Conservation (phyloP, 2,113 vertebrate genomes). For the Orientallactaga bullata region DNA sequence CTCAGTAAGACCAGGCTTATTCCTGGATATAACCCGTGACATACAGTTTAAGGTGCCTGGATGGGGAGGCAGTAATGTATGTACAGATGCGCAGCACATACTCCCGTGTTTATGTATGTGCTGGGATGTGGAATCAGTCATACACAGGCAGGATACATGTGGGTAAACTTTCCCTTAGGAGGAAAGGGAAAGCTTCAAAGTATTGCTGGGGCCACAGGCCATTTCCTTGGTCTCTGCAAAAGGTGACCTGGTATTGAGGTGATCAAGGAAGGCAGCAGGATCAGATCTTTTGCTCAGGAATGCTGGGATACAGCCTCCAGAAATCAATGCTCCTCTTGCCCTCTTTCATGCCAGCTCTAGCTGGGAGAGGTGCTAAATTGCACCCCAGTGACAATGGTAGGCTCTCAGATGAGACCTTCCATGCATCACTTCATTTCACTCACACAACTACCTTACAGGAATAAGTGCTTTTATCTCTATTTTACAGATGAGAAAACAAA, state of each 20-base stretch:
- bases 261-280: not conserved
- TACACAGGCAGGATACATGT: not conserved
- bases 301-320: not conserved
- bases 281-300: not conserved
- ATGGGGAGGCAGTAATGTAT: not conserved
- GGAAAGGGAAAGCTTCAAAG: not conserved
- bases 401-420: not conserved
- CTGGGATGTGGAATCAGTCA: not conserved
- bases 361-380: not conserved
- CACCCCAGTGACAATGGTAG: not conserved
- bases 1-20: not conserved
- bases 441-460: not conserved
- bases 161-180: not conserved
- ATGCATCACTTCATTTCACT: not conserved
- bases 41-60: not conserved
- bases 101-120: not conserved
- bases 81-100: not conserved
- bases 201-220: not conserved
- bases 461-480: not conserved
- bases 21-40: not conserved
- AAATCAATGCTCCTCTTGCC: not conserved
- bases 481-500: slow-evolving; percentile 39
- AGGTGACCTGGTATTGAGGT: slow-evolving; percentile 26
- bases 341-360: not conserved
- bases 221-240: not conserved